Evolutionary conservation across 2,888 invertebrate genomes (phyloP).

Genomic region (Neoascia interrupta): DNA sequence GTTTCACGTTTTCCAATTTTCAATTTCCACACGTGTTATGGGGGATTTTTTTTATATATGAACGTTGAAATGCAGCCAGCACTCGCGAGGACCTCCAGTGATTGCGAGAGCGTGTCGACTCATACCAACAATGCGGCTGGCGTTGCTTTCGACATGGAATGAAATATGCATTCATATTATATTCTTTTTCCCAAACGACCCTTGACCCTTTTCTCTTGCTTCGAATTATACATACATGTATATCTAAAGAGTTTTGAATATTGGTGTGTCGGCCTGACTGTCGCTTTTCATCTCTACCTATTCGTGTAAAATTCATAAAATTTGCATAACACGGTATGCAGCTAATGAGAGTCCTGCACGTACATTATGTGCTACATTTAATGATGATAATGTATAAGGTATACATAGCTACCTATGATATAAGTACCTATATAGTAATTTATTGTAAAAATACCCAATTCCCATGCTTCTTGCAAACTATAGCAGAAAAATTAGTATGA

Average conservation of each 20-base stretch:
- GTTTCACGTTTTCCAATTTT: conserved; percentile 19
- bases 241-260: too few species aligned
- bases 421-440: too few species aligned
- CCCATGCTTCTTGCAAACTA: too few species aligned
- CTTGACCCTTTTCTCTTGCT: conserved; percentile 39
- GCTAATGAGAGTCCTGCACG: conserved; percentile 31
- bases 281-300: conserved; percentile 31
- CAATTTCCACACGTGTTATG: conserved; percentile 16
- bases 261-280: conserved; percentile 5
- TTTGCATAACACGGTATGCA: conserved; percentile 53
- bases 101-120: conserved; percentile 23
- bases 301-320: conserved; percentile 43
- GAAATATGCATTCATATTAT: conserved; percentile 22
- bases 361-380: not conserved
- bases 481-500: too few species aligned
- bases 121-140: not conserved
- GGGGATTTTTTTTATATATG: not conserved
- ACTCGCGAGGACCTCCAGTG: not conserved
- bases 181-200: conserved; percentile 15
- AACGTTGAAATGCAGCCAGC: conserved; percentile 6
- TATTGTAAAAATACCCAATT: too few species aligned
- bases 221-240: not conserved
- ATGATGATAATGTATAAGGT: too few species aligned
- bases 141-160: conserved; percentile 7
- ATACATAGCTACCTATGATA: too few species aligned